These are phyloP conservation scores for Drosophila robusta DNA, from an alignment of 2,888 invertebrate species.

Conservation along the genomic window DNA sequence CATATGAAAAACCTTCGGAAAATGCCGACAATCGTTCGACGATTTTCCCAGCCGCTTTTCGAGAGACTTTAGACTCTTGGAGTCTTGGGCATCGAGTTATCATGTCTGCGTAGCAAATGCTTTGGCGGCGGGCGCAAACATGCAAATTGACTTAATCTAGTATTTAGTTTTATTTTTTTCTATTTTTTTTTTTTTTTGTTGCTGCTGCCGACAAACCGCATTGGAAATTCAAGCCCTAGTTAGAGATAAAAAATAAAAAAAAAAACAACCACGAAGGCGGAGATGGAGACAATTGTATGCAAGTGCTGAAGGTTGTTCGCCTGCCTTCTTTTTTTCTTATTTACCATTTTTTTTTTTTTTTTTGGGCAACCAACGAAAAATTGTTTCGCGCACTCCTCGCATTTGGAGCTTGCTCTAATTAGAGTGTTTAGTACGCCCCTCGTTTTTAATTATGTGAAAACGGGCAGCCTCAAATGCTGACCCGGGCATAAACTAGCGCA, in stretches of 20 bases:
- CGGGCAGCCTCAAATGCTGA: slow-evolving; percentile 40
- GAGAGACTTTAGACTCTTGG: slow-evolving; percentile 12
- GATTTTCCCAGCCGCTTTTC: slow-evolving; percentile 65
- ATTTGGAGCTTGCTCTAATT: slow-evolving; percentile 55
- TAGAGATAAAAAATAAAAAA: slow-evolving; percentile 34
- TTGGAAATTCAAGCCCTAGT: slow-evolving; percentile 32
- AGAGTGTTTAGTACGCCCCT: slow-evolving; percentile 75
- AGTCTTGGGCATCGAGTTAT: slow-evolving; percentile 56
- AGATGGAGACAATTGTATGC: slow-evolving; percentile 69
- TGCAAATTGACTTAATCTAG: slow-evolving; percentile 79
- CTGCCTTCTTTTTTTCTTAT: slow-evolving; percentile 23
- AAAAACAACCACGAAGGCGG: slow-evolving; percentile 11
- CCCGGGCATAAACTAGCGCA: slow-evolving; percentile 55
- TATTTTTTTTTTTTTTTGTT: slow-evolving; percentile 5
- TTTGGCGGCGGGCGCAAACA: slow-evolving; percentile 66
- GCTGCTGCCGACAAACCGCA: slow-evolving; percentile 51
- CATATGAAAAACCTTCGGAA: slow-evolving; percentile 76
- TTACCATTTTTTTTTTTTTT: background rate
- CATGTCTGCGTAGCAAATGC: slow-evolving; percentile 75
- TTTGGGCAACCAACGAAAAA: slow-evolving; percentile 22
- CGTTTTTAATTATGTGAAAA: slow-evolving; percentile 71
- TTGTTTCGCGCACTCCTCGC: slow-evolving; percentile 50
- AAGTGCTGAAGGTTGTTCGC: slow-evolving; percentile 62
- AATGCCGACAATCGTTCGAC: slow-evolving; percentile 72
- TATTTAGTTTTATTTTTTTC: slow-evolving; percentile 64